Evolutionary conservation across 2,888 invertebrate genomes (phyloP), one percentile per base, ranked within the genome.

Genomic region (Arenicola marina): DNA sequence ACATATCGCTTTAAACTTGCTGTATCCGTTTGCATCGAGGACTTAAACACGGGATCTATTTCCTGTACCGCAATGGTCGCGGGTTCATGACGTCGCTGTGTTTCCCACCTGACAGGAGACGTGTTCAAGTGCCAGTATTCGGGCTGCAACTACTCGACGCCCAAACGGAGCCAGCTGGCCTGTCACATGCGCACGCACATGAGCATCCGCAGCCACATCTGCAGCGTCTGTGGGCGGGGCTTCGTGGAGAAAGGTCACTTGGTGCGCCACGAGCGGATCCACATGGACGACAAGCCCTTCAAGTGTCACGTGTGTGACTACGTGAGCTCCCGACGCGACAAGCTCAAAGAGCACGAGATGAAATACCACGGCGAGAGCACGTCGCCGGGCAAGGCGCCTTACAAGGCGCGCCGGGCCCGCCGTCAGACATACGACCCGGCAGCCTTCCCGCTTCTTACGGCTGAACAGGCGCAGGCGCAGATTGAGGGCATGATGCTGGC

Each of bases 201-300:
- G 76, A 85, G 80, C 68, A 85, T 83, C 43, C 80, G 87, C 18
- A 84, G 85, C 7, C 86, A 87, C 75, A 84, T 86, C 29, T 89
- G 89, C 76, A 81, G 83, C 28, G 84, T 85, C 21, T 89, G 89
- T 77, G 87, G 87, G 0, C 84, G 88, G 53, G 87, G 87, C 18
- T 90, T 90, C 76, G 87, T 89, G 75, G 89, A 89, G 75, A 89
- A 88, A 72, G 88, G 88, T 38, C 89, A 89, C 79, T 80, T 90
- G 62, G 84, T 88, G 15, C 84, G 90, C 1, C 90, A 90, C 76
- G 88, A 89, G 76, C 82, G 88, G 46, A 88, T 89, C 57, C 90
- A 90, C 80, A 79, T 87, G 48, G 86, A 87, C 68, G 88, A 88
- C 64, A 88, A 88, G 72, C 88, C 89, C 0, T 88, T 87, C 79